Conservation (phyloP, 2,797 vertebrate species). For the Hozukius guyotensis region DNA sequence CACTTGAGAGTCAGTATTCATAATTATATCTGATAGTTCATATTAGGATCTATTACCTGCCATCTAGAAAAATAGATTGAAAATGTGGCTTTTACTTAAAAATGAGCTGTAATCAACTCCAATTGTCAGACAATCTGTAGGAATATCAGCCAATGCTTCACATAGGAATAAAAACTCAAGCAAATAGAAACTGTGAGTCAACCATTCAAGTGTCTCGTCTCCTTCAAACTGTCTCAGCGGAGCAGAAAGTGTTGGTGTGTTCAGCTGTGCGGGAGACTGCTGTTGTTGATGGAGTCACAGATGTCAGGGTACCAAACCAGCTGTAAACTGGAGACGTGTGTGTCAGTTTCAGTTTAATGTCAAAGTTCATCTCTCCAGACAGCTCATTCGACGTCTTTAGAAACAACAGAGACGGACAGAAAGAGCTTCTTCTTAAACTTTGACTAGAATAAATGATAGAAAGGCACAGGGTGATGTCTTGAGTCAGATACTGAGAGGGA, state of each 20-base stretch:
- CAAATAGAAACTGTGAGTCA: not conserved
- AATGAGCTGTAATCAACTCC: not conserved
- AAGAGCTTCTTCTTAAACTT: not conserved
- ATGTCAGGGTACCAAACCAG: conserved; percentile 32
- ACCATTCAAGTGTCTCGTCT: conserved; percentile 13
- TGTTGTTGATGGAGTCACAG: conserved; percentile 43
- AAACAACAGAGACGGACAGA: not conserved
- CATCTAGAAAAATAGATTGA: not conserved
- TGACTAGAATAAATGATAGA: not conserved
- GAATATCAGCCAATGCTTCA: not conserved
- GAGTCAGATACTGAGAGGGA: not conserved
- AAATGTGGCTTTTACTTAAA: not conserved
- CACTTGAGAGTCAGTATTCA: conserved; percentile 60
- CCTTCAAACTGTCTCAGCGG: conserved; percentile 20
- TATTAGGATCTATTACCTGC: no score
- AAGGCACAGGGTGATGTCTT: not conserved
- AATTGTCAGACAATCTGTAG: not conserved
- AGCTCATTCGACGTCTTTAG: not conserved
- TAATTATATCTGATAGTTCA: conserved; percentile 42
- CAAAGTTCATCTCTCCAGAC: conserved; percentile 14
- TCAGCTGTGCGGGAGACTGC: conserved; percentile 11
- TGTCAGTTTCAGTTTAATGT: conserved; percentile 1
- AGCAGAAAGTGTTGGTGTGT: conserved; percentile 35
- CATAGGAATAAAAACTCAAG: not conserved
- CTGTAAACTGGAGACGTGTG: conserved; percentile 30